Evolutionary conservation across 2,113 vertebrate genomes (phyloP), one percentile per base, ranked within the genome.

Genomic region (Aspidoscelis tigris): DNA sequence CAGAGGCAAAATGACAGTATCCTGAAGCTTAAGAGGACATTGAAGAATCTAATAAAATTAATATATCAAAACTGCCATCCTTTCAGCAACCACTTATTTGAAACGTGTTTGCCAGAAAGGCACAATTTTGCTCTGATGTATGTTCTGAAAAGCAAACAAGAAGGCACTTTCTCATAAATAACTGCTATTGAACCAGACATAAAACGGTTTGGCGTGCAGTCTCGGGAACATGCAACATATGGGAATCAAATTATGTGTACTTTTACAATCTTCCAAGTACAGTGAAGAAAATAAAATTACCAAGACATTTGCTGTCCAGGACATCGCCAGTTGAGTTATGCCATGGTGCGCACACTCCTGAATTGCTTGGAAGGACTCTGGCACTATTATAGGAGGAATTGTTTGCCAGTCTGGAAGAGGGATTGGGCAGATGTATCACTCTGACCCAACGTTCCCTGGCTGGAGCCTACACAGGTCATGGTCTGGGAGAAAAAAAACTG

Each of bases 281-380:
- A 50, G 8, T 50, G 8, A 50, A 89, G 71, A 68, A 82, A 93
- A 93, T 91, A 76, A 86, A 87, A 89, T 94, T 89, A 91, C 66
- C 66, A 78, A n/a, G 50, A 87, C 86, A 84, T 50, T 78, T 84
- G 21, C 73, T 86, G 76, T 89, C 83, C 66, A 72, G 82, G 47
- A 14, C 12, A 3, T 26, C 85, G 86, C 41, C 76, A 87, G 21
- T 78, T 90, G 78, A 91, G 70, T 77, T 74, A 66, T 88, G 84
- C 88, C 33, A n/a, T 80, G 81, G 39, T 1, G n/a, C n/a, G 47
- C 33, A 33, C 33, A 33, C 20, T 5, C 39, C 2, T 22, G 5
- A 33, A 47, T 33, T 41, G 24, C 50, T 50, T 16, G 41, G 1
- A 71, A 84, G n/a, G 10, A 14, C 69, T 20, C 12, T 41, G 3